Evolutionary conservation across 64 coral and sea anemone species (phyloP).

Genomic region (Anthopleura sola): DNA sequence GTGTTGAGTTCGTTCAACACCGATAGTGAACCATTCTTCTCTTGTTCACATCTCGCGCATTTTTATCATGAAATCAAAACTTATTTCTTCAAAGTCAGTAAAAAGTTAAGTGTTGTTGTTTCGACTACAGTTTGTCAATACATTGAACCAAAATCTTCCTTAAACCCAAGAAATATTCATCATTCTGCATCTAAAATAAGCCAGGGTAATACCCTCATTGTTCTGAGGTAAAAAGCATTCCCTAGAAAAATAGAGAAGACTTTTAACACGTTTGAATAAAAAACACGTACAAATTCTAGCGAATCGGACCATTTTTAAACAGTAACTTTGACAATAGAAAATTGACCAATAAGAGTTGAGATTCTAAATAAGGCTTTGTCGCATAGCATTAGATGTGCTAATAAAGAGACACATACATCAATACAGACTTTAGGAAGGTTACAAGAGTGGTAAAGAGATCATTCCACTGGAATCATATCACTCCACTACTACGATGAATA

Average conservation of each 20-base stretch:
- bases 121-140: not conserved
- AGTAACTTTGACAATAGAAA: conserved; percentile 19
- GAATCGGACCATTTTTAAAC: conserved; percentile 43
- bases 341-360: conserved; percentile 46
- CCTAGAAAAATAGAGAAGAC: not conserved
- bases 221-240: conserved; percentile 26
- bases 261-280: conserved; percentile 11
- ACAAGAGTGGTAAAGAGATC: not conserved
- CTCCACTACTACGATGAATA: not conserved
- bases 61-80: conserved; percentile 55
- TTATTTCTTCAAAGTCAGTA: conserved; percentile 71
- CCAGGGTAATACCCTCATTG: not conserved
- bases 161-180: not conserved
- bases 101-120: conserved; percentile 81
- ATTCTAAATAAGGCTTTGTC: conserved; percentile 60
- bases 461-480: not conserved
- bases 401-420: not conserved
- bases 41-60: not conserved
- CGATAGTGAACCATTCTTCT: not conserved
- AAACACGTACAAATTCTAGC: conserved; percentile 28
- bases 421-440: not conserved
- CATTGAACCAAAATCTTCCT: not conserved
- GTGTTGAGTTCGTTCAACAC: not conserved
- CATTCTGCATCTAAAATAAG: not conserved
- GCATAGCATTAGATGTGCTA: conserved; percentile 70